Evolutionary conservation across 64 coral and sea anemone genomes (phyloP).

Genomic region (Actinia equina): DNA sequence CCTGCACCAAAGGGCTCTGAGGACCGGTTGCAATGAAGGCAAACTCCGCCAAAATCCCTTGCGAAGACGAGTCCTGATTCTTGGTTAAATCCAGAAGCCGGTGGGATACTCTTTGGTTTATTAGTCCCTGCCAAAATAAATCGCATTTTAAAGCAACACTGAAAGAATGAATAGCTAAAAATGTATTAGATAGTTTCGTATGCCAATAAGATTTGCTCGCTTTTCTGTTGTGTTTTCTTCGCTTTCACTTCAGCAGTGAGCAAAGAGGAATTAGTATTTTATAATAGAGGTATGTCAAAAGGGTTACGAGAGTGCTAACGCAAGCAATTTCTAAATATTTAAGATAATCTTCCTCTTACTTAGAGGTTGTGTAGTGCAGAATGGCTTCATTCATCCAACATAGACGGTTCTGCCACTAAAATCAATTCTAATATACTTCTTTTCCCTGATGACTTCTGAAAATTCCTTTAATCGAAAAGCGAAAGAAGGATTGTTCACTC

Average conservation of each 20-base stretch:
- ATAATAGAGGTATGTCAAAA: not conserved
- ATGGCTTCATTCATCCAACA: not conserved
- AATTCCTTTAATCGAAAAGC: not conserved
- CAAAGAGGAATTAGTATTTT: not conserved
- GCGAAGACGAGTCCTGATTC: not conserved
- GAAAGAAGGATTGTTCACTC: not conserved
- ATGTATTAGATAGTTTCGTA: not conserved
- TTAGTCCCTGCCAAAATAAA: not conserved
- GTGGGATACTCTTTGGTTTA: constrained; percentile 32
- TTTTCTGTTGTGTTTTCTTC: not conserved
- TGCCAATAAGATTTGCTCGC: not conserved
- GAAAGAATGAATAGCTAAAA: not conserved
- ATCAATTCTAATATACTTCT: not conserved
- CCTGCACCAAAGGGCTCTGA: constrained; percentile 79
- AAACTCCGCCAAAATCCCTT: constrained; percentile 64
- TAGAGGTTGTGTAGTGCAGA: not conserved
- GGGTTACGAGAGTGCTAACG: not conserved
- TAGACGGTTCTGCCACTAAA: not conserved
- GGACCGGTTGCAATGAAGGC: constrained; percentile 86
- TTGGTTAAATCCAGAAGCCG: constrained; percentile 28
- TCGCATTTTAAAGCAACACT: not conserved
- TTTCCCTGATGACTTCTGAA: not conserved
- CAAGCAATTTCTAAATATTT: not conserved
- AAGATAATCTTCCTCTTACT: not conserved
- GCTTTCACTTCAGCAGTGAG: not conserved